These are phyloP conservation scores for Amphipoea oculea DNA, from an alignment of 2,888 invertebrate species.

Conservation along the genomic window DNA sequence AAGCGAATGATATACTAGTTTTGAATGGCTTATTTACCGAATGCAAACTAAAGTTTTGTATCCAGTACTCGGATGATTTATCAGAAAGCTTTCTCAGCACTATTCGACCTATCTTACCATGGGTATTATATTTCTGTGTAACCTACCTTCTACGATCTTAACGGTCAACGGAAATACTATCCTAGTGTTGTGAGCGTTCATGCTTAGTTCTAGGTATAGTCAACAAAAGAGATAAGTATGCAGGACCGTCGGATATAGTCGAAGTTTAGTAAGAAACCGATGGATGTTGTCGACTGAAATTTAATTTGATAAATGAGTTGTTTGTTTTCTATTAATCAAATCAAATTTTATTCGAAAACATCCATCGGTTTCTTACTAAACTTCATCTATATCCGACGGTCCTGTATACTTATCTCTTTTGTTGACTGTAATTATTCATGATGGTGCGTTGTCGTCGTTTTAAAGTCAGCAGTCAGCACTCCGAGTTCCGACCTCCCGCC, in stretches of 20 bases:
- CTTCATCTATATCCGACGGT: too few relatives aligned
- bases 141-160: background rate
- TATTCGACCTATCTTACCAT: background rate
- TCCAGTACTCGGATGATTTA: constrained; percentile 2
- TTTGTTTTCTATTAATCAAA: too few relatives aligned
- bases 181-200: constrained; percentile 9
- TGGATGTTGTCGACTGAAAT: too few relatives aligned
- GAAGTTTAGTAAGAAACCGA: too few relatives aligned
- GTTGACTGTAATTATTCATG: background rate
- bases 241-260: too few relatives aligned
- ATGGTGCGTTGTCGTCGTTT: background rate
- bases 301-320: too few relatives aligned
- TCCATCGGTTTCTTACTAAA: too few relatives aligned
- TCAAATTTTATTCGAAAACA: too few relatives aligned
- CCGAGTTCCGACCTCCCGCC: constrained; percentile 56
- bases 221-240: too few relatives aligned
- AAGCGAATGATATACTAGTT: too few relatives aligned
- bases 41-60: background rate
- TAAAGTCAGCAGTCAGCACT: constrained; percentile 2
- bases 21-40: background rate
- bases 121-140: constrained; percentile 1
- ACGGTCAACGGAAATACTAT: constrained; percentile 44
- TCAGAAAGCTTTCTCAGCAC: constrained; percentile 30
- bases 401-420: too few relatives aligned
- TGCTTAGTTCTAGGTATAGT: constrained; percentile 1